Conservation (phyloP, 2,888 invertebrate genomes). For the Netelia melanura region DNA sequence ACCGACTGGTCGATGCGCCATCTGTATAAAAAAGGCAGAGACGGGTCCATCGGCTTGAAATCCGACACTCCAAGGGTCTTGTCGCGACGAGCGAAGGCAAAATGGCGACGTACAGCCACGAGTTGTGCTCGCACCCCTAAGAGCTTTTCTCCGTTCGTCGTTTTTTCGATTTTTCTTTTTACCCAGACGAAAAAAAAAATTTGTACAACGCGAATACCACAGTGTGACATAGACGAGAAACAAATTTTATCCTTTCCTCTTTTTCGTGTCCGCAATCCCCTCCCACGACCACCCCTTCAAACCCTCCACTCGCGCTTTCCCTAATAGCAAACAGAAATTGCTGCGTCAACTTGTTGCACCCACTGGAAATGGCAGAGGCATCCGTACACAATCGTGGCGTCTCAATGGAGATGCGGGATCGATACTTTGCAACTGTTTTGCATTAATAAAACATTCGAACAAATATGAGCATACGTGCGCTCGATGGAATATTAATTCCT, state of each 20-base stretch:
- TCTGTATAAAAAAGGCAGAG: slow-evolving; percentile 6
- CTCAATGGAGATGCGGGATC: slow-evolving; percentile 40
- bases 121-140: slow-evolving; percentile 51
- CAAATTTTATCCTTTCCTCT: slow-evolving; percentile 56
- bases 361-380: slow-evolving; percentile 53
- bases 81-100: slow-evolving; percentile 47
- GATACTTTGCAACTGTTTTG: slow-evolving; percentile 5
- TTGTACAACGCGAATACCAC: slow-evolving; percentile 43
- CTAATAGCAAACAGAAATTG: slow-evolving; percentile 60
- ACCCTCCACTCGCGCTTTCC: slow-evolving; percentile 3
- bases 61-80: slow-evolving; percentile 16
- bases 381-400: neutral
- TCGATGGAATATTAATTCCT: neutral
- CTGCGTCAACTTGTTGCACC: slow-evolving; percentile 69
- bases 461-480: neutral
- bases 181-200: slow-evolving; percentile 57
- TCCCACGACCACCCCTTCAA: slow-evolving; percentile 26
- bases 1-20: slow-evolving; percentile 25
- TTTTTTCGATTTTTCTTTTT: slow-evolving; percentile 44
- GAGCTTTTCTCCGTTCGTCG: slow-evolving; percentile 62
- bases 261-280: slow-evolving; percentile 1
- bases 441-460: neutral
- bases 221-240: slow-evolving; percentile 61
- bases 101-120: slow-evolving; percentile 53
- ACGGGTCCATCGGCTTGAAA: slow-evolving; percentile 62